Evolutionary conservation across 2,888 invertebrate genomes (phyloP), one percentile per base, ranked within the genome.

Genomic region (Drosophila siamana): DNA sequence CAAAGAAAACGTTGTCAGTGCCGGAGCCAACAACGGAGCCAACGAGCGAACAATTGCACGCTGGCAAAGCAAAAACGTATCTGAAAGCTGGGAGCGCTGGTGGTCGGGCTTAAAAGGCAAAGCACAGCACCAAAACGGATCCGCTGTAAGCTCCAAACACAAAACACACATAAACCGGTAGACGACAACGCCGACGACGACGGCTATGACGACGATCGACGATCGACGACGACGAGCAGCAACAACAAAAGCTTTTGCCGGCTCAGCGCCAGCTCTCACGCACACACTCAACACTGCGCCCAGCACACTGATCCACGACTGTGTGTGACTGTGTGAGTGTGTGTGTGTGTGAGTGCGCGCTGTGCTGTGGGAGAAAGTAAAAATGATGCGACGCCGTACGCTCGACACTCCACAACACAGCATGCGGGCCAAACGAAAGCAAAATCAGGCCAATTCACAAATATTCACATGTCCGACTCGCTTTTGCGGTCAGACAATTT

Each of bases 391-490:
- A 51, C 67, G 41, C 74, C 7, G 6, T 1, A 7, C 26, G 6
- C 19, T 19, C 19, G 1, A 81, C 87, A 86, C 87, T 84, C 72
- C 24, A 62, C 87, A 63, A 69, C 82, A 79, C 86, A 78, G 85
- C 84, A 69, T 78, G 81, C 56, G 54, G 46, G 51, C 62, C 74
- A 74, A 89, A 88, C 54, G 84, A 80, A 83, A 87, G 73, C 78
- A 80, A 90, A 90, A 89, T 84, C 89, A 89, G 90, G 90, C 82
- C 90, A 89, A 74, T 73, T 72, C 60, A 77, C 67, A 70, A 69
- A 81, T 57, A 81, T 57, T 73, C 68, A 65, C 60, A 69, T 60
- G 65, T 59, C 33, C 9, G 60, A 44, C 47, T 15, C 22, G 41
- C 33, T 61, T 66, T 75, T 75, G 76, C 86, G 76, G 86, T 88